Conservation (phyloP, 2,113 vertebrate genomes). For the Oncorhynchus clarkii region DNA sequence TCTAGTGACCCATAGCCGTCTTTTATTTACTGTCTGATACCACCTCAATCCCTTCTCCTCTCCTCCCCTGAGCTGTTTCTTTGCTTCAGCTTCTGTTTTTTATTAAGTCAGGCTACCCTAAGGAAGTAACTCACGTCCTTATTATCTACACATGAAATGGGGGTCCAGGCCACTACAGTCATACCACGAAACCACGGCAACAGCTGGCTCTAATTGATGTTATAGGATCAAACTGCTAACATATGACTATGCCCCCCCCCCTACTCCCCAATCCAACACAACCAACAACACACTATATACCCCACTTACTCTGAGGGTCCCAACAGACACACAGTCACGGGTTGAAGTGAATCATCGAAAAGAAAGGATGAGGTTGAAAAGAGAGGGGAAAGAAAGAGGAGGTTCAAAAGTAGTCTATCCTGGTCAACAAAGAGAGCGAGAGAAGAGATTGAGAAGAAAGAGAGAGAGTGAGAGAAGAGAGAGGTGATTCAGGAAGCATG, state of each 20-base stretch:
- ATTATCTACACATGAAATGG: slow-evolving; percentile 89
- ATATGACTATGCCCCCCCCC: slow-evolving; percentile 66
- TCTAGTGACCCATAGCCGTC: neutral
- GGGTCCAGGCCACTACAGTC: slow-evolving; percentile 68
- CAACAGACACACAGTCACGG: no score
- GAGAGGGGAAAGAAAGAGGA: slow-evolving; percentile 5
- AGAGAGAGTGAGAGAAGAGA: neutral
- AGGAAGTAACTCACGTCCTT: slow-evolving; percentile 88
- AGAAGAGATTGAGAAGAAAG: neutral
- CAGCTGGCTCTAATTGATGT: slow-evolving; percentile 86
- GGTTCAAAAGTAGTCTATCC: no score
- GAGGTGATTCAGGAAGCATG: slow-evolving; percentile 39
- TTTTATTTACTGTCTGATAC: no score
- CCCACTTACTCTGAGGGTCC: no score
- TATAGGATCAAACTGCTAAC: slow-evolving; percentile 81
- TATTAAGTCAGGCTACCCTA: slow-evolving; percentile 64
- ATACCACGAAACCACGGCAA: slow-evolving; percentile 74
- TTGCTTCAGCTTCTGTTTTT: slow-evolving; percentile 51
- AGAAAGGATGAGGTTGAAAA: slow-evolving; percentile 18
- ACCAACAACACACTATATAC: slow-evolving; percentile 50
- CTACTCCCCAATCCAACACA: slow-evolving; percentile 2
- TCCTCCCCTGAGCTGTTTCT: slow-evolving; percentile 46
- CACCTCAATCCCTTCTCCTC: neutral
- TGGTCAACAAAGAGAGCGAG: neutral
- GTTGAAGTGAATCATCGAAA: neutral